Base-by-base conservation (phyloP, 2,888 invertebrate species). In the Branchellion lobata region DNA sequence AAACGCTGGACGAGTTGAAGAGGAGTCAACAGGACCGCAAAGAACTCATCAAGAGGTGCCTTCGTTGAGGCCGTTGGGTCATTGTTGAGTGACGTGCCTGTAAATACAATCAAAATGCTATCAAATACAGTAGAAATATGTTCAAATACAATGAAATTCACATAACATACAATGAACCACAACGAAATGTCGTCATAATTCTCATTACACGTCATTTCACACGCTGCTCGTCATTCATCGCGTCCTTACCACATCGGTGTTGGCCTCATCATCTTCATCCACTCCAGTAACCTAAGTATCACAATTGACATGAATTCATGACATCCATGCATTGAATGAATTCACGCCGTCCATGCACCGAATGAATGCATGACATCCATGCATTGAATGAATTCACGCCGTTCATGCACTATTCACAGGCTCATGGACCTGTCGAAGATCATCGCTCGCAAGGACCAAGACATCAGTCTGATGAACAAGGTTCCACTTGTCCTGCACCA, bases 391-490 rank as follows among this genome's bases (percentile, higher is more conserved):
- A 8, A 47, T 47, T 47, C 47, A 47, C 47, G 11, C 8, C 47
- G 8, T 14, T 18, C 47, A n/a, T n/a, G n/a, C n/a, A n/a, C n/a
- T n/a, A n/a, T n/a, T n/a, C 61, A 18, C 24, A 57, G 77, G 24
- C 77, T 77, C 21, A 18, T 57, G 77, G 31, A 34, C 31, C 29
- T 77, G 77, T 27, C n/a, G 1, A 57, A 36, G 65, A n/a, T 51
- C n/a, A 77, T 61, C 8, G 34, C 8, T 31, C 21, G 65, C 11
- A 77, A 77, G 34, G 65, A 65, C 1, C 33, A 34, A 27, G 65
- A 77, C 65, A 77, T 77, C 29, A 57, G 61, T 24, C 77, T 77
- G 0, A 24, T 65, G 29, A 65, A 65, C 24, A 77, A 77, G 77
- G 77, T 77, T 21, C 5, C 47, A 8, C 18, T 18, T 14, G 11